Evolutionary conservation across 2,113 vertebrate genomes (phyloP).

Genomic region (Bos taurus): ARS-UCD2.0 NC_037339.1:81674001-81674500

Average conservation of each 20-base stretch:
- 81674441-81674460: background rate
- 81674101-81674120: background rate
- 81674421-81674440: accelerated
- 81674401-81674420: accelerated
- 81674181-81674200: background rate
- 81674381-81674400: background rate
- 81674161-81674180: background rate
- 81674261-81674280: background rate
- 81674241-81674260: background rate
- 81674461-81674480: background rate
- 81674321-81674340: background rate
- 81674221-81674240: background rate
- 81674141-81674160: background rate
- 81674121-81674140: background rate
- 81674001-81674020: background rate
- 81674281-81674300: background rate
- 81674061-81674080: background rate
- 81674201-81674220: background rate
- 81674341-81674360: background rate
- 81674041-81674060: background rate
- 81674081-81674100: background rate
- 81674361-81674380: background rate
- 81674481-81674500: background rate
- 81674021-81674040: background rate
- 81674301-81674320: background rate